phyloP scores from a whole-genome alignment of 2,113 vertebrate genomes.

The Hystrix brachyura region DNA sequence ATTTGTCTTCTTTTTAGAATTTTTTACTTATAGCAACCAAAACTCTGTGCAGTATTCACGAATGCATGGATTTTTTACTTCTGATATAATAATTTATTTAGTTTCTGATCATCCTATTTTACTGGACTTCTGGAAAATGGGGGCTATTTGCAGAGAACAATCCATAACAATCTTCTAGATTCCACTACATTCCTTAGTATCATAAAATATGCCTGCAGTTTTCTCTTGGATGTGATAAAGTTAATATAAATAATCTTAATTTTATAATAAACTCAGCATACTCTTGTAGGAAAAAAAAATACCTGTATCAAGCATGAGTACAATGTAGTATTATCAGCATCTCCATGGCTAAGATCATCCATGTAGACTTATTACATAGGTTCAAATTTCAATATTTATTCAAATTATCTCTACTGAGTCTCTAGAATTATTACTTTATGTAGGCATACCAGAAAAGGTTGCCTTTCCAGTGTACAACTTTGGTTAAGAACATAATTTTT shows the following conservation, averaged over 20 bases:
- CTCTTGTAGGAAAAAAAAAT: not conserved
- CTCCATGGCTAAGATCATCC: not conserved
- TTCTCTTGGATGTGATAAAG: not conserved
- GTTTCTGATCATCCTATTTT: not conserved
- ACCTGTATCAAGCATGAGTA: not conserved
- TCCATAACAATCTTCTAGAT: not conserved
- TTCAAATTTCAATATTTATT: not conserved
- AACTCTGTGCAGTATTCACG: not conserved
- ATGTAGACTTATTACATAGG: not conserved
- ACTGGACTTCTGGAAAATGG: not conserved
- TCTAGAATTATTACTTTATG: not conserved
- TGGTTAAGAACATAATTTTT: not conserved
- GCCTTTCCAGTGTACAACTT: not conserved
- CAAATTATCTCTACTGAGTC: not conserved
- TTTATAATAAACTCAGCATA: not conserved
- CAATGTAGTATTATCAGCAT: not conserved
- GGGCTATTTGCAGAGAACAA: not conserved
- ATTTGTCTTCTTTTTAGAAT: constrained; percentile 5
- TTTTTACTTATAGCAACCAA: not conserved
- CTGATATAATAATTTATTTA: not conserved
- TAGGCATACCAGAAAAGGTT: not conserved
- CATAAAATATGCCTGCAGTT: not conserved
- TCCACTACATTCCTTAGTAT: not conserved
- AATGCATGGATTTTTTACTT: not conserved
- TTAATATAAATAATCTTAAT: not conserved